A percentile compares a stretch with the other conserved stretches of the same genome.
Evolutionary conservation across 2,113 vertebrate genomes (phyloP).

Genomic region (Holacanthus passer): DNA sequence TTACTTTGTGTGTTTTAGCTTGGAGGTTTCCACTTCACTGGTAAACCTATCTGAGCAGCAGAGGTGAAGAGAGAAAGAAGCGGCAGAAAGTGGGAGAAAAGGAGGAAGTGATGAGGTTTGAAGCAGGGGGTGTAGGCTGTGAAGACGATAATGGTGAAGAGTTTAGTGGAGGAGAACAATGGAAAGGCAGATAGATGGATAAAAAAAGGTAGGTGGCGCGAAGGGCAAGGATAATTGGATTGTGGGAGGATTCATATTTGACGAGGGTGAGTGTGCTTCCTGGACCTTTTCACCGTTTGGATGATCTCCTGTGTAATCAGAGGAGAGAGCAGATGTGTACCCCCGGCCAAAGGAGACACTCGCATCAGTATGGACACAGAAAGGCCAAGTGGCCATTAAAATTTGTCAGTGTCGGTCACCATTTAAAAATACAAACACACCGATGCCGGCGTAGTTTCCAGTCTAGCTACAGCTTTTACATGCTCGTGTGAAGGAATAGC

Average conservation of each 20-base stretch:
- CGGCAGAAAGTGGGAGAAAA: background rate
- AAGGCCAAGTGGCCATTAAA: constrained; percentile 26
- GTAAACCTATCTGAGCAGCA: background rate
- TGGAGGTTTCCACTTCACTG: constrained; percentile 4
- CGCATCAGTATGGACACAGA: constrained; percentile 37
- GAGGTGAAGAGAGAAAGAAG: background rate
- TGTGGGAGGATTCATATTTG: constrained; percentile 41
- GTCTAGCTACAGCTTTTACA: background rate
- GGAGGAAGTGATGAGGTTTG: background rate
- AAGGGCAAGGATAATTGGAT: constrained; percentile 45
- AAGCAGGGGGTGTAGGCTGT: background rate
- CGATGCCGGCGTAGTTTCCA: background rate
- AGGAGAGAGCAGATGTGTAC: constrained; percentile 25
- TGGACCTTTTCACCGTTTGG: constrained; percentile 35
- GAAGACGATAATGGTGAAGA: background rate
- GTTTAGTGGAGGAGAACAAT: constrained; percentile 7
- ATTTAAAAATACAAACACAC: constrained; percentile 28
- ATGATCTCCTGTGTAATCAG: constrained; percentile 39
- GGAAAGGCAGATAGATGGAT: background rate
- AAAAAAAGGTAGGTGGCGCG: constrained; percentile 26
- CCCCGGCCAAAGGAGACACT: constrained; percentile 1
- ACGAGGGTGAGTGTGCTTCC: constrained; percentile 27
- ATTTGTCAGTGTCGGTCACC: constrained; percentile 1
- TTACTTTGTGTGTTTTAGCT: constrained; percentile 9
- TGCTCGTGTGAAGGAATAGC: background rate